These are phyloP conservation scores for Oscheius sp. DNA, from an alignment of 2,888 invertebrate species.

Conservation along the genomic window DNA sequence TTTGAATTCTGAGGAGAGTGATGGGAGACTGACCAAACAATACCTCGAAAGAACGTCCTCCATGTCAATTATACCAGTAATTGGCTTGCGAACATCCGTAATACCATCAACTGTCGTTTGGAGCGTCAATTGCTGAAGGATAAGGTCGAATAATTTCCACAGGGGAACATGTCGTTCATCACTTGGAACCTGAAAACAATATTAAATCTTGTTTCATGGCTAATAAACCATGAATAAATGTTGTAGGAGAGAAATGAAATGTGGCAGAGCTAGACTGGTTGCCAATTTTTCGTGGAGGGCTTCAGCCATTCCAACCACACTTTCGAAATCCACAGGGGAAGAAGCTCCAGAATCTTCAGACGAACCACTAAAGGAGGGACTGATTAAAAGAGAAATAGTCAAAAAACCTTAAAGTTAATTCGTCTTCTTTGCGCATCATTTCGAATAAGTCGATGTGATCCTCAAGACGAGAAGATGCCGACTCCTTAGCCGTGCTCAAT, in stretches of 20 bases:
- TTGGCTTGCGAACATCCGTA: constrained; percentile 49
- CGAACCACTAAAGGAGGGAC: constrained; percentile 22
- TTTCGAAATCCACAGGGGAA: constrained; percentile 72
- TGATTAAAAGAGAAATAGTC: neutral
- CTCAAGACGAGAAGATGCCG: constrained; percentile 60
- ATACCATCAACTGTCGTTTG: constrained; percentile 60
- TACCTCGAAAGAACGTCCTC: constrained; percentile 56
- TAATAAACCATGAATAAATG: constrained; percentile 81
- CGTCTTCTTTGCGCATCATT: constrained; percentile 91
- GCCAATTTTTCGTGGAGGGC: constrained; percentile 74
- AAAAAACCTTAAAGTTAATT: constrained; percentile 85
- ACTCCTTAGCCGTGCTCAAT: constrained; percentile 34
- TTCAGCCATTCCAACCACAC: constrained; percentile 91
- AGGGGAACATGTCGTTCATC: constrained; percentile 88
- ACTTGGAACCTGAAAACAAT: constrained; percentile 74
- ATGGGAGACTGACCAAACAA: neutral
- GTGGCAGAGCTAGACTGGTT: constrained; percentile 91
- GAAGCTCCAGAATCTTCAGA: constrained; percentile 53
- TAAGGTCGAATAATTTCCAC: constrained; percentile 91
- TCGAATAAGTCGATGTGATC: constrained; percentile 96
- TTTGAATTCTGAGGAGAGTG: constrained; percentile 48
- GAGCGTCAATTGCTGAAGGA: constrained; percentile 81
- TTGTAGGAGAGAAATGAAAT: constrained; percentile 87
- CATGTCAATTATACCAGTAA: constrained; percentile 60
- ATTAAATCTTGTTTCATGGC: constrained; percentile 49